These are phyloP conservation scores for Brachionus asplanchnoidis DNA, from an alignment of 1,140 invertebrate genomes.

Conservation along the genomic window DNA sequence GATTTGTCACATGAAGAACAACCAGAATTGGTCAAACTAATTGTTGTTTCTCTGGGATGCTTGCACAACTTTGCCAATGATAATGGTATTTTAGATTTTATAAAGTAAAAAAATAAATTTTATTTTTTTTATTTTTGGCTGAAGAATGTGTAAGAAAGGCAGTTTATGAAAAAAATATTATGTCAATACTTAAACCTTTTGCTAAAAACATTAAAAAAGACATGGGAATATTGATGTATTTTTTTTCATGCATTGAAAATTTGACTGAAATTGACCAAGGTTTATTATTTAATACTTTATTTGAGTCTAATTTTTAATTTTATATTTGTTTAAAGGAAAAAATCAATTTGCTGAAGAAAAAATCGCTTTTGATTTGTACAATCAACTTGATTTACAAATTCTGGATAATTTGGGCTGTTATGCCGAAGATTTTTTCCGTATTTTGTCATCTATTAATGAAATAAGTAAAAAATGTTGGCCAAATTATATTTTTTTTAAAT, in stretches of 20 bases:
- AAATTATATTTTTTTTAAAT: not conserved
- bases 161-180: not conserved
- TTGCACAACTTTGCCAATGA: conserved; percentile 36
- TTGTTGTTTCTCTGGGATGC: conserved; percentile 14
- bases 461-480: not conserved
- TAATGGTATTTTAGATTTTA: conserved; percentile 1
- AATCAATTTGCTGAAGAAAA: not conserved
- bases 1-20: not conserved
- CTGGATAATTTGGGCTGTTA: not conserved
- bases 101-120: not conserved
- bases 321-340: not conserved
- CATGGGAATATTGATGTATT: conserved; percentile 9
- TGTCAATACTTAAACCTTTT: not conserved
- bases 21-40: not conserved
- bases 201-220: not conserved
- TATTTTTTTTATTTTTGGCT: not conserved
- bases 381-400: not conserved
- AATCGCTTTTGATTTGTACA: not conserved
- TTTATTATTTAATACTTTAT: not conserved
- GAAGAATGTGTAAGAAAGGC: not conserved
- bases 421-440: conserved; percentile 8
- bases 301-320: not conserved
- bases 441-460: conserved; percentile 6
- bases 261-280: conserved; percentile 5
- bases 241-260: conserved; percentile 38